These are phyloP conservation scores for Pseudorasbora parva DNA, from an alignment of 2,113 vertebrate genomes.

Conservation along the genomic window DNA sequence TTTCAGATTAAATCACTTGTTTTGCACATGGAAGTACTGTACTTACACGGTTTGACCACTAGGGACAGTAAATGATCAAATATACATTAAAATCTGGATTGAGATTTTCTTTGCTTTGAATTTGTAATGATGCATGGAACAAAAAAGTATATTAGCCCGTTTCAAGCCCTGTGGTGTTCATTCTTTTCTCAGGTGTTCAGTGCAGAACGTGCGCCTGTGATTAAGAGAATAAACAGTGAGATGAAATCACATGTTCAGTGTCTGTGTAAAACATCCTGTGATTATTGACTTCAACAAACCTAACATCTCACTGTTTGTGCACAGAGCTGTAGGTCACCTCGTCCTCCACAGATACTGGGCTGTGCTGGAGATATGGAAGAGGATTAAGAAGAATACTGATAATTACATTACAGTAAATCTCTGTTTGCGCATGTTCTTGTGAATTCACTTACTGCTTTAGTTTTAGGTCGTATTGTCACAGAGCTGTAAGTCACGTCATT, in stretches of 20 bases:
- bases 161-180: no score
- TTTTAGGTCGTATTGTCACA: background rate
- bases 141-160: no score
- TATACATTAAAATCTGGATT: no score
- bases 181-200: no score
- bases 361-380: background rate
- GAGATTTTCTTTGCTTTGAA: no score
- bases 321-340: background rate
- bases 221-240: no score
- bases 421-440: background rate
- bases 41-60: no score
- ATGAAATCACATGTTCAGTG: background rate
- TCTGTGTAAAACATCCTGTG: background rate
- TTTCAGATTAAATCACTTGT: no score
- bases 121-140: no score
- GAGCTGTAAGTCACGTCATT: background rate
- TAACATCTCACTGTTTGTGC: background rate
- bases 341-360: background rate
- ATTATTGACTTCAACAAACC: background rate
- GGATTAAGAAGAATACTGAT: background rate
- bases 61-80: no score
- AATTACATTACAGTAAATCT: background rate
- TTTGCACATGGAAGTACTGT: no score
- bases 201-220: no score
- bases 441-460: background rate